phyloP scores from a whole-genome alignment of 2,888 invertebrate species.

The Rhyacophila evoluta region DNA sequence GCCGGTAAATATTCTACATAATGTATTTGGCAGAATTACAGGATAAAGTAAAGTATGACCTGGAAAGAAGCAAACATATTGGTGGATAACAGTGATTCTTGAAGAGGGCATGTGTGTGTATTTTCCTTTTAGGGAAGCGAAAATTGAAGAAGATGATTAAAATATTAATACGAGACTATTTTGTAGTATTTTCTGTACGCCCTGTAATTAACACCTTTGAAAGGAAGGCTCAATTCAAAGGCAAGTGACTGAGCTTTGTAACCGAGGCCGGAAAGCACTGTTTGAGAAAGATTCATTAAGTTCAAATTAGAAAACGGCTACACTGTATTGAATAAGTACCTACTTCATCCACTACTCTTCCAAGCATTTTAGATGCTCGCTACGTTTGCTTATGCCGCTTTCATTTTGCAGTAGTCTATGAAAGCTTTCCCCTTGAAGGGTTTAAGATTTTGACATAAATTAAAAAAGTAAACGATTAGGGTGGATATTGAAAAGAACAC shows the following conservation, averaged over 20 bases:
- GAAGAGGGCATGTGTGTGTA: too few species aligned
- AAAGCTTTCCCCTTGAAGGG: neutral
- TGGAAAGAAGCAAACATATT: too few species aligned
- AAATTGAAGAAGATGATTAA: too few species aligned
- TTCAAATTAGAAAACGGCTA: constrained; percentile 14
- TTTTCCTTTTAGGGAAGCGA: too few species aligned
- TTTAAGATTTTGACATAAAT: neutral
- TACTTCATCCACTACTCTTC: neutral
- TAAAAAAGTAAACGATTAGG: too few species aligned
- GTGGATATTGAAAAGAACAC: too few species aligned
- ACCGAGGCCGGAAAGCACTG: constrained; percentile 24
- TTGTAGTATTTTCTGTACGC: neutral
- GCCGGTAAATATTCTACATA: too few species aligned
- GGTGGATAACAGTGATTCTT: too few species aligned
- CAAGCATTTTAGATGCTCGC: neutral
- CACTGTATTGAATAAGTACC: neutral
- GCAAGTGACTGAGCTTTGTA: neutral
- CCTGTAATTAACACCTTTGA: neutral
- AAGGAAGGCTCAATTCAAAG: neutral
- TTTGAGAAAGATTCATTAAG: constrained; percentile 19
- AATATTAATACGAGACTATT: too few species aligned
- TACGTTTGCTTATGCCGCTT: neutral
- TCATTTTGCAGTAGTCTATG: neutral
- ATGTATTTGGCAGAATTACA: too few species aligned
- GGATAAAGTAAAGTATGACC: too few species aligned